These are phyloP conservation scores for Campylorhamphus procurvoides DNA, from an alignment of 2,113 vertebrate species.

Conservation along the genomic window DNA sequence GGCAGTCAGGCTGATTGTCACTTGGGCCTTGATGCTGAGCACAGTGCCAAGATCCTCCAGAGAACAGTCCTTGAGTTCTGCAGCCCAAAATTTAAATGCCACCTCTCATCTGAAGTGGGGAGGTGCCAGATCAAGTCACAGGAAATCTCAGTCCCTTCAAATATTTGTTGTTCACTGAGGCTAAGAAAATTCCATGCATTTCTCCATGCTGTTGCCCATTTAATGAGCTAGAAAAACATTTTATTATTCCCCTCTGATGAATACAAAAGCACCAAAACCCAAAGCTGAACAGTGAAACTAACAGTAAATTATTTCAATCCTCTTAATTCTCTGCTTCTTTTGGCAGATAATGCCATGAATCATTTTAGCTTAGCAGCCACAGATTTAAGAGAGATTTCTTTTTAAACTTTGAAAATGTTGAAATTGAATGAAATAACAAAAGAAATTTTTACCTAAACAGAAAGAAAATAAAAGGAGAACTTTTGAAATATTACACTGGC, in stretches of 20 bases:
- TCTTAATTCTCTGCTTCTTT: not conserved
- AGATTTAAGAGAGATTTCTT: not conserved
- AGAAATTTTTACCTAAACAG: not conserved
- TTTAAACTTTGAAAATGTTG: not conserved
- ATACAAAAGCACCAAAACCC: not conserved
- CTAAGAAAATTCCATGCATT: slow-evolving; percentile 25
- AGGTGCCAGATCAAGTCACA: not conserved
- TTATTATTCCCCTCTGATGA: slow-evolving; percentile 31
- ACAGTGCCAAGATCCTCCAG: not conserved
- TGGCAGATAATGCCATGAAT: not conserved
- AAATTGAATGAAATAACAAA: not conserved
- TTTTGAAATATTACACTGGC: not conserved
- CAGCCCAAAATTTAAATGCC: not conserved
- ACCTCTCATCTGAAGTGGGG: not conserved
- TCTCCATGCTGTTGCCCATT: not conserved
- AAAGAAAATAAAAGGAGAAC: not conserved
- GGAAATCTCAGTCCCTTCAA: not conserved
- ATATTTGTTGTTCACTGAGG: not conserved
- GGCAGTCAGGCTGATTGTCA: not conserved
- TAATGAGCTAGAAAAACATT: slow-evolving; percentile 39
- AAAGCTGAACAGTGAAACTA: slow-evolving; percentile 5
- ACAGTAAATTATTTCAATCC: slow-evolving; percentile 20
- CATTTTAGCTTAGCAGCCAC: not conserved
- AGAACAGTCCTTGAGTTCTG: not conserved
- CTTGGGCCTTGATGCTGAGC: not conserved